Evolutionary conservation across 2,797 vertebrate species (phyloP), one percentile per base, ranked within the genome.

Genomic region (Kryptolebias ocellatus): DNA sequence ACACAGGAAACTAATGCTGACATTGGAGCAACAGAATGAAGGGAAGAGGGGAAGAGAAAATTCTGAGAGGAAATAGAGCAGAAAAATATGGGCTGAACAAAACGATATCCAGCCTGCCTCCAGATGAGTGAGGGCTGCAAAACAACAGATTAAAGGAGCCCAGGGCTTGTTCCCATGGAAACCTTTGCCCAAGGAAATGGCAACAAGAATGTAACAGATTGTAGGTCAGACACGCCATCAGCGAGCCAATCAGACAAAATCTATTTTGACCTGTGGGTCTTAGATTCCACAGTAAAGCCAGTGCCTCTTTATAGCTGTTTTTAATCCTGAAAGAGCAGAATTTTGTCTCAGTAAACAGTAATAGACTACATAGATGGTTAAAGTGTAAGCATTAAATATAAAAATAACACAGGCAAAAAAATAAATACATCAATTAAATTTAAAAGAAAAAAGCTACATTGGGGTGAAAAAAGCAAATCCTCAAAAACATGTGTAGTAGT

Each of bases 101-200:
- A 92, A 90, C 90, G 90, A 90, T 92, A 89, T 88, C 84, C 84
- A 89, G 89, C 79, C 88, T 89, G 83, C 85, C 90, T 90, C 84
- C 79, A 92, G 92, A 92, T 88, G 90, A 92, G 85, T 60, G 83
- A 88, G 81, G 79, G 81, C 89, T 85, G 85, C 83, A 91, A 79
- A 92, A 88, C 90, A 92, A 91, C 90, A 91, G 87, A 93, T 92
- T 92, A 92, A 79, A 83, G 83, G 66, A 85, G 81, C 90, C 84
- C 67, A 72, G 84, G 87, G 83, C 90, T 89, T 83, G 90, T 95
- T 95, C 88, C 93, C 93, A 94, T 95, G 93, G 95, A 93, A 95
- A 96, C 94, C 88, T 72, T 62, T 72, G 83, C 89, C 89, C 82
- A 69, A 83, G 86, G 90, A 94, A 90, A 74, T 68, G 61, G 80